phyloP scores from a whole-genome alignment of 2,797 vertebrate species.

The Xenentodon cancila region DNA sequence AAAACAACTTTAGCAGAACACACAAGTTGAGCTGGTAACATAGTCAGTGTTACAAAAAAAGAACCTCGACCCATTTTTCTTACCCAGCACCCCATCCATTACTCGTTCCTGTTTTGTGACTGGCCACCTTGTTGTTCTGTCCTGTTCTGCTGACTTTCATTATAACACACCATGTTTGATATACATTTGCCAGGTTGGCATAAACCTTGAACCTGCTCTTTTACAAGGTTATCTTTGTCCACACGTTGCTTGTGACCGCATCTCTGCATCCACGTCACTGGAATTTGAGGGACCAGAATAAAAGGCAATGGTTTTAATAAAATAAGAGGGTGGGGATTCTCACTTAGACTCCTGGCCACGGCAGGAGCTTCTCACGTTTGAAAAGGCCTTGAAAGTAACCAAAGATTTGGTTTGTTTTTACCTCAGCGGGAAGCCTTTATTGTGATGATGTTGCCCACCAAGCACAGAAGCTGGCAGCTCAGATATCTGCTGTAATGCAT shows the following conservation, averaged over 20 bases:
- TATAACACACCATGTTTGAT: slow-evolving; percentile 30
- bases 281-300: slow-evolving; percentile 10
- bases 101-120: slow-evolving; percentile 41
- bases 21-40: slow-evolving; percentile 1
- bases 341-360: slow-evolving; percentile 56
- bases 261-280: slow-evolving; percentile 18
- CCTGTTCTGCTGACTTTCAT: slow-evolving; percentile 52
- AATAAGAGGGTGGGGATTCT: slow-evolving; percentile 29
- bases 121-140: slow-evolving; percentile 23
- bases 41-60: neutral
- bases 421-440: slow-evolving; percentile 35
- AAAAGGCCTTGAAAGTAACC: slow-evolving; percentile 42
- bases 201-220: slow-evolving; percentile 34
- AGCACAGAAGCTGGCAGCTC: slow-evolving; percentile 53
- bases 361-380: slow-evolving; percentile 31
- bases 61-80: slow-evolving; percentile 11
- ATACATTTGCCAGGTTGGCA: slow-evolving; percentile 58
- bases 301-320: slow-evolving; percentile 23
- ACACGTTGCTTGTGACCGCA: slow-evolving; percentile 18
- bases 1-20: neutral
- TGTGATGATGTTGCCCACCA: slow-evolving; percentile 28
- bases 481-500: slow-evolving; percentile 58
- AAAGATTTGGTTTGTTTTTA: slow-evolving; percentile 45
- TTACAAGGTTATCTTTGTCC: slow-evolving; percentile 44
- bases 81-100: slow-evolving; percentile 33